Conservation (phyloP, 2,113 vertebrate species). For the Chlamydotis undulata region DNA sequence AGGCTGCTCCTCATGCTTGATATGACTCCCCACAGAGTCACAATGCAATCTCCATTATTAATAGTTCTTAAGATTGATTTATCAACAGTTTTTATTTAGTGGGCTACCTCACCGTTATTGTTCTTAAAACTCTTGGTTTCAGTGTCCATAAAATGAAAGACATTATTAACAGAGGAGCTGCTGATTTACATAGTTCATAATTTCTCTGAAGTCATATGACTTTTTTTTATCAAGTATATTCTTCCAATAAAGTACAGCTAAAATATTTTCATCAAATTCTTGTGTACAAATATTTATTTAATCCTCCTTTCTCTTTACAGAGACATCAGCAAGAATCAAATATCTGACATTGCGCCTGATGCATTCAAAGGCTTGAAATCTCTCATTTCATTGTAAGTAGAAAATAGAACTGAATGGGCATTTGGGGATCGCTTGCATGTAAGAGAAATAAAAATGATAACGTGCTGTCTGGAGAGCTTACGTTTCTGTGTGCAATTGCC, state of each 20-base stretch:
- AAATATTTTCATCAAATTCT: background rate
- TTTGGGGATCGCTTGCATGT: background rate
- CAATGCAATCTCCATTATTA: background rate
- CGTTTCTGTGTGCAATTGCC: constrained; percentile 52
- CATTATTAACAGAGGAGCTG: background rate
- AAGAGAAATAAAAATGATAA: constrained; percentile 43
- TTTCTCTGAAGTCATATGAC: background rate
- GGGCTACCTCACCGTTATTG: background rate
- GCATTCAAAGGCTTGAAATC: constrained; percentile 96
- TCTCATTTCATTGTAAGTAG: constrained; percentile 96
- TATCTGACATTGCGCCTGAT: constrained; percentile 94
- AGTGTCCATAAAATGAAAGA: background rate
- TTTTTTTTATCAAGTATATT: background rate
- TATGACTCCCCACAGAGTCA: no score
- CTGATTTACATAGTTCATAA: background rate
- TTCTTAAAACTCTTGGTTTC: background rate
- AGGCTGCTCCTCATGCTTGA: background rate
- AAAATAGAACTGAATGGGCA: background rate
- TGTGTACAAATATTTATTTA: background rate
- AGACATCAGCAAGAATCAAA: constrained; percentile 99
- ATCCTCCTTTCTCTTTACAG: constrained; percentile 74
- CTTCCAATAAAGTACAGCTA: background rate
- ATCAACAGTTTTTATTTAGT: background rate
- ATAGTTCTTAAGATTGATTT: background rate
- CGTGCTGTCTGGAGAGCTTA: constrained; percentile 54